These are phyloP conservation scores for Orchesella flavescens DNA, from an alignment of 2,888 invertebrate species.

Conservation along the genomic window DNA sequence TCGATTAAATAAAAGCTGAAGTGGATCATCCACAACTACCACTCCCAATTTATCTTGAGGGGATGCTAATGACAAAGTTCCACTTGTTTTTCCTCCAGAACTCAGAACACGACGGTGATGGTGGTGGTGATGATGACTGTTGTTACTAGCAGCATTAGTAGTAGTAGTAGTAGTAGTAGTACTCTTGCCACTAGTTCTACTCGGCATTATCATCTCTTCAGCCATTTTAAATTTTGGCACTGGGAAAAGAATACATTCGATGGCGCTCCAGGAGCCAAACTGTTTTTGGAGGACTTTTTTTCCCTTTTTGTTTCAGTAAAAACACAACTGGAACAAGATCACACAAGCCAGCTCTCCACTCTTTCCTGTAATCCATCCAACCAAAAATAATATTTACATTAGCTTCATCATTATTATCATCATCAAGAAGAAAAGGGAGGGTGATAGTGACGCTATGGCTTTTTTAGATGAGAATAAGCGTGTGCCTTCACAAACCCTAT, in stretches of 20 bases:
- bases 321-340: background rate
- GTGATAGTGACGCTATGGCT: too few species aligned
- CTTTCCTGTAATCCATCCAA: slow-evolving; percentile 67
- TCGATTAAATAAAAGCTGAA: slow-evolving; percentile 51
- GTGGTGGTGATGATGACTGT: slow-evolving; percentile 17
- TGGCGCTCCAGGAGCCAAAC: slow-evolving; percentile 13
- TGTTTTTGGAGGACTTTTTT: too few species aligned
- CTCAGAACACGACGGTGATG: slow-evolving; percentile 41
- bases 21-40: slow-evolving; percentile 34
- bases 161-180: slow-evolving; percentile 9
- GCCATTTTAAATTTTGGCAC: slow-evolving; percentile 59
- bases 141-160: too few species aligned
- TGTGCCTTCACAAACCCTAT: too few species aligned
- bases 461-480: too few species aligned
- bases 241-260: slow-evolving; percentile 50
- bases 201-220: slow-evolving; percentile 33
- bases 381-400: slow-evolving; percentile 68
- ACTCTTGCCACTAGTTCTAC: slow-evolving; percentile 17
- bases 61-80: slow-evolving; percentile 25
- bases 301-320: too few species aligned
- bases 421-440: too few species aligned
- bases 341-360: slow-evolving; percentile 27
- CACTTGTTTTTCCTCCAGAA: background rate
- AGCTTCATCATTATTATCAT: slow-evolving; percentile 49
- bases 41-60: slow-evolving; percentile 15